Conservation (phyloP, 2,888 invertebrate genomes). For the Stegana nigrithorax region DNA sequence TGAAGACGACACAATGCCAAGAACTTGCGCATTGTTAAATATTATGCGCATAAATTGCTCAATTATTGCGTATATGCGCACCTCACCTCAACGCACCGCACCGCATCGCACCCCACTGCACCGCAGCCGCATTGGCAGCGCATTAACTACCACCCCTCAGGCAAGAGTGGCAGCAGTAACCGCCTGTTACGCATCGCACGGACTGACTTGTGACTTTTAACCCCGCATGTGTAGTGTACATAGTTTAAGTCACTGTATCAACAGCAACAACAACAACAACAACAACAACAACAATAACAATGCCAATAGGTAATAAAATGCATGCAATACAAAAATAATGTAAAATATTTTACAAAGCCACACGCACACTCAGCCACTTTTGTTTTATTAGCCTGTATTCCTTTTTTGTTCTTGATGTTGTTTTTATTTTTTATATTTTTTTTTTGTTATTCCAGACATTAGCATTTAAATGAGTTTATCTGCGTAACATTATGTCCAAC, state of each 20-base stretch:
- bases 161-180: too few species aligned
- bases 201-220: background rate
- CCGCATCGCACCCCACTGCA: background rate
- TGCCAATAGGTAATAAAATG: conserved; percentile 44
- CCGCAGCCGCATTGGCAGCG: background rate
- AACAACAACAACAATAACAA: conserved; percentile 5
- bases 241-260: background rate
- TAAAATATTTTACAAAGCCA: conserved; percentile 25
- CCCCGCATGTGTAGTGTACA: background rate
- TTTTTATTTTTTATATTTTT: too few species aligned
- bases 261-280: background rate
- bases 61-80: background rate
- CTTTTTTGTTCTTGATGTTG: too few species aligned
- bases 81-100: background rate
- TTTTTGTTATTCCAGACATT: too few species aligned
- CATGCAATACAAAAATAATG: conserved; percentile 34
- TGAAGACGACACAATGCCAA: background rate
- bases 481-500: conserved; percentile 23
- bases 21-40: conserved; percentile 24
- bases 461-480: conserved; percentile 62
- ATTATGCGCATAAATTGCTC: conserved; percentile 24
- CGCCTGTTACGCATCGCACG: too few species aligned
- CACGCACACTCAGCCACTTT: too few species aligned
- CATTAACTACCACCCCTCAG: too few species aligned
- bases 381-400: too few species aligned